These are phyloP conservation scores for Microctonus hyperodae DNA, from an alignment of 2,888 invertebrate species.

Conservation along the genomic window DNA sequence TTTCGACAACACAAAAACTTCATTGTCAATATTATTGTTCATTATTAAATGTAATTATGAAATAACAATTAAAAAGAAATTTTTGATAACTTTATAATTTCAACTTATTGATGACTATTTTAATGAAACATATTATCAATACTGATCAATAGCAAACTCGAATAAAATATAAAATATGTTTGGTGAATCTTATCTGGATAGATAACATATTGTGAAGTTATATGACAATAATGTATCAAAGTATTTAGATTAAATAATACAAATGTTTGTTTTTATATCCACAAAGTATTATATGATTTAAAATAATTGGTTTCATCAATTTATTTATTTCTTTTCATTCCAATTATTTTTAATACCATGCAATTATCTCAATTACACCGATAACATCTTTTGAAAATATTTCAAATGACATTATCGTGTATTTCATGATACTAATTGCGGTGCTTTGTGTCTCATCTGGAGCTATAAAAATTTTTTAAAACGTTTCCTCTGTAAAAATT, in stretches of 20 bases:
- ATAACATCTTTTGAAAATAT: background rate
- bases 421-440: background rate
- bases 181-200: constrained; percentile 15
- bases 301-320: no score
- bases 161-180: background rate
- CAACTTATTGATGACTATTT: background rate
- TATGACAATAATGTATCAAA: background rate
- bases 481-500: background rate
- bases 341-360: background rate
- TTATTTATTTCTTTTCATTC: background rate
- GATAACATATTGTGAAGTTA: background rate
- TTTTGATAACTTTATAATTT: background rate
- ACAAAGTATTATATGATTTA: background rate
- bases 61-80: constrained; percentile 6
- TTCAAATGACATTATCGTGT: constrained; percentile 5
- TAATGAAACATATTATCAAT: background rate
- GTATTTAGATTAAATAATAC: background rate
- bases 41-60: background rate
- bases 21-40: constrained; percentile 27
- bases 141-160: constrained; percentile 1
- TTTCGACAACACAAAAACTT: constrained; percentile 35
- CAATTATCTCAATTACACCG: background rate
- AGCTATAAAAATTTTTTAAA: background rate
- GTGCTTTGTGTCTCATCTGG: background rate
- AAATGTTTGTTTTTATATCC: background rate